These are phyloP conservation scores for Tachystola acroxantha DNA, from an alignment of 2,888 invertebrate genomes.

Conservation along the genomic window DNA sequence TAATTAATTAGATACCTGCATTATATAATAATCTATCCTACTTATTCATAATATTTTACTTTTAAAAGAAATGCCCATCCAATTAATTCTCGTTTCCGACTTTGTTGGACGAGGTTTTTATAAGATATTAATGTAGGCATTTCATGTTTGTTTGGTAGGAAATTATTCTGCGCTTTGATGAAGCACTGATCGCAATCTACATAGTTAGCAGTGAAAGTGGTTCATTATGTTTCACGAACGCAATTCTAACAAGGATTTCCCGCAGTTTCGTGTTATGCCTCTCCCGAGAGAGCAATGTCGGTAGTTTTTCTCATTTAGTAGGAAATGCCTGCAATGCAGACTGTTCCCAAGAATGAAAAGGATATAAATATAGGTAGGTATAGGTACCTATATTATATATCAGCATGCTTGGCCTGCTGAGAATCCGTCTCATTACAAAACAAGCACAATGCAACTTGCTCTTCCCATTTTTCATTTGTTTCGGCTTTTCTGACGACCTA, in stretches of 20 bases:
- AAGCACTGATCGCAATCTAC: not conserved
- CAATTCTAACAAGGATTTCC: not conserved
- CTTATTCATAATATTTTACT: no score
- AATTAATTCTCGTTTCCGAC: no score
- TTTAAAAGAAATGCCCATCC: no score
- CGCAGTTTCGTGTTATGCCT: not conserved
- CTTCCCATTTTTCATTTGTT: no score
- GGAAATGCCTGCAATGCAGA: constrained; percentile 46
- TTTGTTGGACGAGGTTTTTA: no score
- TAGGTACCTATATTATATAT: no score
- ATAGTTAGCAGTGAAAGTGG: not conserved
- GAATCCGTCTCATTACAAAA: constrained; percentile 21
- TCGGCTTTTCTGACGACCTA: no score
- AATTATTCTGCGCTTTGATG: no score
- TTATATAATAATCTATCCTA: no score
- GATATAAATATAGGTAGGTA: constrained; percentile 14
- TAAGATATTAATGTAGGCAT: no score
- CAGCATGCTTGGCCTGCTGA: constrained; percentile 10
- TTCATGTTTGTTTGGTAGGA: no score
- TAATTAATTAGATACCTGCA: no score
- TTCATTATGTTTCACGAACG: constrained; percentile 2
- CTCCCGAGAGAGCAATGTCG: constrained; percentile 28
- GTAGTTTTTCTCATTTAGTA: constrained; percentile 36
- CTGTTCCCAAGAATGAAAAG: constrained; percentile 30
- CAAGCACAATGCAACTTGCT: constrained; percentile 19